Percentiles rank a stretch among this genome's conserved stretches.
phyloP scores from a whole-genome alignment of 2,888 invertebrate species.

The Sclerodermus sp. region DNA sequence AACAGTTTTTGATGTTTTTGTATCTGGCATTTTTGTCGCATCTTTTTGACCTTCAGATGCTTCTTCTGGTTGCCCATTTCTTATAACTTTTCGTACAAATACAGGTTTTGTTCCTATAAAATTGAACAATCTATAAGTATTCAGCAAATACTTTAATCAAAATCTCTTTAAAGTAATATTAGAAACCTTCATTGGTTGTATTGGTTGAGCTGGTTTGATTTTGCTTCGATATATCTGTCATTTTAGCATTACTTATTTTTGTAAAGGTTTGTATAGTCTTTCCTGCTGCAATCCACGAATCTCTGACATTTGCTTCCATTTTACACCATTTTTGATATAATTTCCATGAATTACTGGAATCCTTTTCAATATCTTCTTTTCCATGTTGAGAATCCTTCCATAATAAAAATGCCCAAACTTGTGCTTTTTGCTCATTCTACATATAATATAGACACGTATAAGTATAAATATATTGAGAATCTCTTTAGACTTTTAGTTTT shows the following conservation, averaged over 20 bases:
- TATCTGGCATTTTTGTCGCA: slow-evolving; percentile 30
- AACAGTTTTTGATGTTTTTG: slow-evolving; percentile 31
- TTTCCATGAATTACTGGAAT: slow-evolving; percentile 71
- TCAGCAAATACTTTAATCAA: slow-evolving; percentile 1
- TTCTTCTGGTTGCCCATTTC: slow-evolving; percentile 54
- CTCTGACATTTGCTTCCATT: slow-evolving; percentile 72
- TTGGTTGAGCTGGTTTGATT: slow-evolving; percentile 25
- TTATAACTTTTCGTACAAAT: slow-evolving; percentile 51
- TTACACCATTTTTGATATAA: slow-evolving; percentile 84
- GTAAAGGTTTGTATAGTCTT: slow-evolving; percentile 73
- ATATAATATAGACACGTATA: slow-evolving; percentile 15
- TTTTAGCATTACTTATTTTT: slow-evolving; percentile 69
- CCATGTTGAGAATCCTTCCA: slow-evolving; percentile 72
- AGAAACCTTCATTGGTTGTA: slow-evolving; percentile 38
- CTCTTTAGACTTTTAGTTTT: not conserved
- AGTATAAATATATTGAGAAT: slow-evolving; percentile 4
- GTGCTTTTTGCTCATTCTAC: slow-evolving; percentile 76
- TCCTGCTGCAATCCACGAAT: slow-evolving; percentile 80
- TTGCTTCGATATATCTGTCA: slow-evolving; percentile 60
- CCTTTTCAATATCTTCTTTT: slow-evolving; percentile 59
- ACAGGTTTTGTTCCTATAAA: slow-evolving; percentile 41
- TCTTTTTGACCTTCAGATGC: slow-evolving; percentile 40
- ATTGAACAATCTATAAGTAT: not conserved
- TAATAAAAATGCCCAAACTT: slow-evolving; percentile 82
- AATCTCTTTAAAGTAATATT: not conserved